Percentiles rank a stretch among this genome's conserved stretches.
Evolutionary conservation across 2,797 vertebrate species (phyloP).

Genomic region (Coregonus suidteri): DNA sequence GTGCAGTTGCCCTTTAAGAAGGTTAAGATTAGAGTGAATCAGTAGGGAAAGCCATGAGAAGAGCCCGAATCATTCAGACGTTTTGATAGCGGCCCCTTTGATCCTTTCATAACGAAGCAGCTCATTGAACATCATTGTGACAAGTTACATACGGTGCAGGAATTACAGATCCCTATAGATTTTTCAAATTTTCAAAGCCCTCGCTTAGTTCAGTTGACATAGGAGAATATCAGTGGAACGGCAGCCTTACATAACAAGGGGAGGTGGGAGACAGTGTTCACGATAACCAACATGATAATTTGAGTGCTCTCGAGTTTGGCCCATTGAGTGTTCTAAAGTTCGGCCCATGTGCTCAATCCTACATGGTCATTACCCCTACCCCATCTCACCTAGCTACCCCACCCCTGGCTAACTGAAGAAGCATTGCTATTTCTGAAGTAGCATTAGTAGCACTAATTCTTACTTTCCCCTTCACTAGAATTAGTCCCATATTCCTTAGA

Average conservation of each 20-base stretch:
- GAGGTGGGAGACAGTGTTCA: constrained; percentile 15
- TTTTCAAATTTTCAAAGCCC: constrained; percentile 47
- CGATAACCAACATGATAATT: constrained; percentile 24
- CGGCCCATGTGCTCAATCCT: neutral
- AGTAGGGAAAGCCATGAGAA: neutral
- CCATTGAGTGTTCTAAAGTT: neutral
- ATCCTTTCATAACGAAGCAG: constrained; percentile 51
- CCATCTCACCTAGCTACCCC: neutral
- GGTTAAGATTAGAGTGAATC: constrained; percentile 37
- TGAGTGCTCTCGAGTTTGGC: neutral
- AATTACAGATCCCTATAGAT: constrained; percentile 48
- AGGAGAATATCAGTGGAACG: constrained; percentile 31
- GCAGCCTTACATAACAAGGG: constrained; percentile 25
- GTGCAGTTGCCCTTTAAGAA: constrained; percentile 3
- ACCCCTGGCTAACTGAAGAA: neutral
- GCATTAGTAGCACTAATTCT: neutral
- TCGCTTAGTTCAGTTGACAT: constrained; percentile 37
- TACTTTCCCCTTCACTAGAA: neutral
- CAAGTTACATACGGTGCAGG: constrained; percentile 49
- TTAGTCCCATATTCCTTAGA: neutral
- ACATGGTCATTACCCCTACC: neutral
- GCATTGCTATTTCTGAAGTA: neutral
- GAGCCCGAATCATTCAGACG: constrained; percentile 1
- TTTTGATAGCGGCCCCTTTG: constrained; percentile 40
- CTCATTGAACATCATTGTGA: constrained; percentile 49